Evolutionary conservation across 2,113 vertebrate genomes (phyloP), one percentile per base, ranked within the genome.

Genomic region (Rhinopomastus cyanomelas): DNA sequence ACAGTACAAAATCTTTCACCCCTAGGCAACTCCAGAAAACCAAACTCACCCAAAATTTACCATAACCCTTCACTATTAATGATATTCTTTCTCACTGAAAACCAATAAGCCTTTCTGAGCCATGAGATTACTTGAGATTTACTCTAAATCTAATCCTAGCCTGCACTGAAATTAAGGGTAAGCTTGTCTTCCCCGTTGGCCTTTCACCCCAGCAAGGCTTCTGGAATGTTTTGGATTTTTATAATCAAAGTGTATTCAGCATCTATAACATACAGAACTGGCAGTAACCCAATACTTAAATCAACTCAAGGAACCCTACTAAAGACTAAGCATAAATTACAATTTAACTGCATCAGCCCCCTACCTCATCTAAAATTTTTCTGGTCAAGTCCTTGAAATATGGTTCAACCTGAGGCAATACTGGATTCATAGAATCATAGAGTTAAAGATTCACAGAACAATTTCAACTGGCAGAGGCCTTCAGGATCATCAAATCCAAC

Each of bases 81-180:
- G 87, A 53, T 59, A 69, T 25, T 76, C 30, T 77, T 32, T 30
- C 59, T 68, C 16, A 49, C 69, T 72, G 92, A 92, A 92, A 73
- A 32, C 68, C 76, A 80, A 16, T 85, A 89, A 95, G 22, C 59
- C 67, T 61, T 90, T 91, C 81, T 80, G 82, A 91, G 68, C 85
- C 49, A 83, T 49, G 25, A 92, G 75, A 92, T 90, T 89, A 92
- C 91, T 78, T n/a, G 49, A 89, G 78, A 91, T 93, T 93, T 93
- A 94, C 55, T 77, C 52, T 65, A 79, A 81, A 81, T 68, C 78
- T 92, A 93, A 89, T 67, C 71, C 57, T 65, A 67, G 49, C 74
- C 66, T 81, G 36, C 57, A 56, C 53, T 75, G 49, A 84, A 81
- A 60, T 34, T 78, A 60, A 22, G 16, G 29, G 59, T 64, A 78